Percentiles rank a stretch among this genome's conserved stretches.
Conservation (phyloP, 2,888 invertebrate species). For the Cotesia congregata region DNA sequence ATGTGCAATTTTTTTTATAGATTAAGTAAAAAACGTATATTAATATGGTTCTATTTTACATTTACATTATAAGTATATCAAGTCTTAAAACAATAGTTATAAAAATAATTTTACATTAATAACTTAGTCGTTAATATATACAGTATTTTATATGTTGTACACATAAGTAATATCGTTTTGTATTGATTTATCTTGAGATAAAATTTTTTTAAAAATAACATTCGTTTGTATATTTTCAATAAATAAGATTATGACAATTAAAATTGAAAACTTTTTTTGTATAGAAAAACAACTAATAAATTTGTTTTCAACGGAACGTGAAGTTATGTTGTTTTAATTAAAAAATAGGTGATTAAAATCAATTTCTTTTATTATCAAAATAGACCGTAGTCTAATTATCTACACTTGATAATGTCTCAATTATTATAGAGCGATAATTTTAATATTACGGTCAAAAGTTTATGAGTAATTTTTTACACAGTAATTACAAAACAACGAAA, state of each 20-base stretch:
- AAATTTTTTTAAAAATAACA: not conserved
- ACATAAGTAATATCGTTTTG: not conserved
- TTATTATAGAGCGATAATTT: not conserved
- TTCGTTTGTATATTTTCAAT: not conserved
- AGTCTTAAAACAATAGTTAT: not conserved
- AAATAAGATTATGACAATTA: not conserved
- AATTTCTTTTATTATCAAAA: not conserved
- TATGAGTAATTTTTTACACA: not conserved
- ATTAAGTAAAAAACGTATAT: not conserved
- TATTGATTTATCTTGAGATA: not conserved
- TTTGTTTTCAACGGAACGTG: not conserved
- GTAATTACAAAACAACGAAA: not conserved
- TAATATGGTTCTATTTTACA: constrained; percentile 37
- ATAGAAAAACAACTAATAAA: not conserved
- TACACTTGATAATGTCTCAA: not conserved
- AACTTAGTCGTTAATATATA: not conserved
- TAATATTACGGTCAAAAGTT: not conserved
- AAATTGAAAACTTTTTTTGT: not conserved
- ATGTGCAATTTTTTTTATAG: not conserved
- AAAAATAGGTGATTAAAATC: not conserved
- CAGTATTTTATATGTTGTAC: not conserved
- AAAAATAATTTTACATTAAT: not conserved
- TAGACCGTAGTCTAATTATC: not conserved
- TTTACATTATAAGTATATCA: constrained; percentile 14
- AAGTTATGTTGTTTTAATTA: not conserved